Conservation (phyloP, 2,888 invertebrate species). For the Cosmopolites sordidus region DNA sequence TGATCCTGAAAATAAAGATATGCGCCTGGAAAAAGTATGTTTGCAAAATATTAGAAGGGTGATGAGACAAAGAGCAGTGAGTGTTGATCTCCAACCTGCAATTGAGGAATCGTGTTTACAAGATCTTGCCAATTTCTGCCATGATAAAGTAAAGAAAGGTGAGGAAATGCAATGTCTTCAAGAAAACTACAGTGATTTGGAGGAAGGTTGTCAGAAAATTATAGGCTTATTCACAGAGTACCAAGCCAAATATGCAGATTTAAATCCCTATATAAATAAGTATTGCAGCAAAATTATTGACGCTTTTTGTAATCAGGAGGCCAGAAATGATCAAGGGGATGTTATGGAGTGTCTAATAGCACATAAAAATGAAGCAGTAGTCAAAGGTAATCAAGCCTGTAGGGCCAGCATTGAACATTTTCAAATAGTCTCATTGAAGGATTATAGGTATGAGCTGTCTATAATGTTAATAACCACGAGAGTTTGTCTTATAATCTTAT, state of each 20-base stretch:
- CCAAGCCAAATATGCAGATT: constrained; percentile 80
- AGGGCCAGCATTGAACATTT: constrained; percentile 94
- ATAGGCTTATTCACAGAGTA: constrained; percentile 62
- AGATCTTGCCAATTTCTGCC: constrained; percentile 80
- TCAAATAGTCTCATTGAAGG: constrained; percentile 88
- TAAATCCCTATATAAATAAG: constrained; percentile 84
- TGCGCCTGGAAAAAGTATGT: constrained; percentile 58
- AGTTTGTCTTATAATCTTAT: neutral
- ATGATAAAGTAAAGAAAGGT: constrained; percentile 78
- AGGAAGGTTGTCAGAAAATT: constrained; percentile 55
- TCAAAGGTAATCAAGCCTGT: constrained; percentile 78
- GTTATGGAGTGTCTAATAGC: constrained; percentile 91
- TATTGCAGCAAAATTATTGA: constrained; percentile 78
- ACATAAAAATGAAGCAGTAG: constrained; percentile 83
- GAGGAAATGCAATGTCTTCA: constrained; percentile 93
- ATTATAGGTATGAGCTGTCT: constrained; percentile 67
- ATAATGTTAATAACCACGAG: neutral
- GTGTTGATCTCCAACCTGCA: constrained; percentile 90
- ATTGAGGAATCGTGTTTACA: constrained; percentile 86
- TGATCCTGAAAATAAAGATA: constrained; percentile 47
- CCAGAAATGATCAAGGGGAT: constrained; percentile 77
- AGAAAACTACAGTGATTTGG: constrained; percentile 68
- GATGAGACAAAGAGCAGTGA: constrained; percentile 88
- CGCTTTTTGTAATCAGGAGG: constrained; percentile 66
- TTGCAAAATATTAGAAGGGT: constrained; percentile 81